Conservation (phyloP, 2,888 invertebrate species). For the Xylota sylvarum region DNA sequence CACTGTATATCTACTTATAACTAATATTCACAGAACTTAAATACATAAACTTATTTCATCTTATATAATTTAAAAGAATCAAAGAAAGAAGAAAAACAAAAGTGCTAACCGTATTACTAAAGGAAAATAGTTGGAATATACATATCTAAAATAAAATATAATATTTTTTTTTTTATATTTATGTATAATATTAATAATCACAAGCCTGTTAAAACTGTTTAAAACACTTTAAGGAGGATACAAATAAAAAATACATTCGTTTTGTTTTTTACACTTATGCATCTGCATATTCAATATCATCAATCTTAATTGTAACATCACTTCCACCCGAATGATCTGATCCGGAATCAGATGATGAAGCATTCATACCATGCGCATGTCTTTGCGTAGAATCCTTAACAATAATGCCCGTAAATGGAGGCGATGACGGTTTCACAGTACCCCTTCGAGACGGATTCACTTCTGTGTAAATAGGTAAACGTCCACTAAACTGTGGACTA, state of each 20-base stretch:
- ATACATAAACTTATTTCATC: background rate
- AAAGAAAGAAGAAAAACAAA: background rate
- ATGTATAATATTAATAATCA: constrained; percentile 74
- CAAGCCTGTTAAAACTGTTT: constrained; percentile 77
- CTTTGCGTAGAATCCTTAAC: constrained; percentile 28
- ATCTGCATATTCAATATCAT: constrained; percentile 84
- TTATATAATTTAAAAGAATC: constrained; percentile 13
- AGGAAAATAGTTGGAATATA: constrained; percentile 24
- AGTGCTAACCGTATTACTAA: constrained; percentile 34
- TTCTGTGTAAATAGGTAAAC: constrained; percentile 79
- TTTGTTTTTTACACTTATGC: constrained; percentile 78
- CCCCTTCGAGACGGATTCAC: constrained; percentile 58
- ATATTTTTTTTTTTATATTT: constrained; percentile 2
- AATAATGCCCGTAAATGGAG: constrained; percentile 47
- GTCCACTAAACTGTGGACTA: constrained; percentile 80
- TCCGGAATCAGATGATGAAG: constrained; percentile 80
- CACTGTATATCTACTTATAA: background rate
- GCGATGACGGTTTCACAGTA: constrained; percentile 45
- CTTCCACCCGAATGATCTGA: constrained; percentile 85
- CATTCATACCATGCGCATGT: constrained; percentile 42
- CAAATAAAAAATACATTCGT: constrained; percentile 9
- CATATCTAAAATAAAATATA: constrained; percentile 20
- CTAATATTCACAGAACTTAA: constrained; percentile 43
- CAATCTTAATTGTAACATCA: constrained; percentile 84
- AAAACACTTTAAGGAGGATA: constrained; percentile 63